These are phyloP conservation scores for Neotoma lepida DNA, from an alignment of 2,113 vertebrate genomes.

Conservation along the genomic window DNA sequence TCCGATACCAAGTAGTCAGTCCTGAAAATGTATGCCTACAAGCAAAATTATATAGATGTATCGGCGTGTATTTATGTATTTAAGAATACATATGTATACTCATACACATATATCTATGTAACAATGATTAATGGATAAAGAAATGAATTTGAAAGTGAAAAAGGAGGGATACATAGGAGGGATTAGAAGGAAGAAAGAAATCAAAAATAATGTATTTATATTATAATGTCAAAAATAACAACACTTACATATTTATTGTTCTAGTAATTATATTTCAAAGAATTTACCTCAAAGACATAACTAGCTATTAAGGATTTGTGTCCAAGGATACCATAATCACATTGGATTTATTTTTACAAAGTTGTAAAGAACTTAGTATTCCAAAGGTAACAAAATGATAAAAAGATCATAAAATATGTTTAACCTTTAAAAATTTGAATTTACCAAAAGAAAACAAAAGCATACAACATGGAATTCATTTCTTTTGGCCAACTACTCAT, in stretches of 20 bases:
- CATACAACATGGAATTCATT: background rate
- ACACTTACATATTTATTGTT: background rate
- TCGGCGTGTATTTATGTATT: background rate
- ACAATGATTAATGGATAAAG: background rate
- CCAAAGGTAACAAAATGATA: background rate
- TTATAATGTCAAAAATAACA: background rate
- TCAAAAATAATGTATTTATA: background rate
- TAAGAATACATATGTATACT: background rate
- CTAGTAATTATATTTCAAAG: conserved; percentile 35
- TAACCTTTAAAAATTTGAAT: background rate
- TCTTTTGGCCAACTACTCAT: background rate
- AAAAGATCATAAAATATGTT: background rate
- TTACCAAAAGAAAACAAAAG: background rate
- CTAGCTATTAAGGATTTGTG: conserved; percentile 46
- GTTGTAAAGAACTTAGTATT: background rate
- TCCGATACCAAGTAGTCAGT: background rate
- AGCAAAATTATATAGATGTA: background rate
- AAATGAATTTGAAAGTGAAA: background rate
- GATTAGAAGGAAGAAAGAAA: background rate
- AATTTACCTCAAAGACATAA: conserved; percentile 37
- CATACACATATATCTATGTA: background rate
- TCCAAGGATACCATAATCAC: background rate
- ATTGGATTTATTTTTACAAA: conserved; percentile 4
- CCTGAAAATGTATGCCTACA: background rate
- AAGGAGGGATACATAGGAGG: background rate